phyloP scores from a whole-genome alignment of 2,888 invertebrate genomes.

The Aphodius sticticus region DNA sequence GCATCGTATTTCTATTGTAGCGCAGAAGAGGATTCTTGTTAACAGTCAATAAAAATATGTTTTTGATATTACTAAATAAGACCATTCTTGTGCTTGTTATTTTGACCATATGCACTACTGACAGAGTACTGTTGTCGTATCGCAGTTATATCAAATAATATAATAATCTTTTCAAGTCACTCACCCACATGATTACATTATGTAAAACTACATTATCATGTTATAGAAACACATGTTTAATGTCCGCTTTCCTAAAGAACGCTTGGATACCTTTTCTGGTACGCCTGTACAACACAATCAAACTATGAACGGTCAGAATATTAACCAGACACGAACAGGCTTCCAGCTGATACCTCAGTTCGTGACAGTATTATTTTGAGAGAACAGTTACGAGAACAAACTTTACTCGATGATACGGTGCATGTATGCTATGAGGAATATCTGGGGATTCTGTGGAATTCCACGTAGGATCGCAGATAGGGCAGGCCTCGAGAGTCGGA shows the following conservation, averaged over 20 bases:
- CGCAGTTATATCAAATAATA: neutral
- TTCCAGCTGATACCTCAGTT: neutral
- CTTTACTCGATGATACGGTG: neutral
- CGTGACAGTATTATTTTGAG: neutral
- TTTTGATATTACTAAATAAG: too few species aligned
- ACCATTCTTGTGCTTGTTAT: neutral
- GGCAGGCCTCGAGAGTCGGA: neutral
- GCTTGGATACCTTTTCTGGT: neutral
- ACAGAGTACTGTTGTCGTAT: neutral
- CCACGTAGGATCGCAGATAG: slow-evolving; percentile 12
- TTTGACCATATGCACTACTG: neutral
- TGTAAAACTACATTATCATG: neutral
- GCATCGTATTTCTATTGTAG: neutral
- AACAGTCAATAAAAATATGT: too few species aligned
- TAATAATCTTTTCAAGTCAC: neutral
- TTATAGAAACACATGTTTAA: neutral
- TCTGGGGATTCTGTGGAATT: neutral
- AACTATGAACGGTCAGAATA: neutral
- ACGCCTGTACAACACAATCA: neutral
- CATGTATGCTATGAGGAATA: neutral
- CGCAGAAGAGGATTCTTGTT: too few species aligned
- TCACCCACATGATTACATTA: neutral
- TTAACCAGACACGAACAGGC: neutral
- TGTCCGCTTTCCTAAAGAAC: neutral
- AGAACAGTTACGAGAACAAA: neutral